These are phyloP conservation scores for Drosophila flavopinicola DNA, from an alignment of 2,888 invertebrate genomes.

Conservation along the genomic window DNA sequence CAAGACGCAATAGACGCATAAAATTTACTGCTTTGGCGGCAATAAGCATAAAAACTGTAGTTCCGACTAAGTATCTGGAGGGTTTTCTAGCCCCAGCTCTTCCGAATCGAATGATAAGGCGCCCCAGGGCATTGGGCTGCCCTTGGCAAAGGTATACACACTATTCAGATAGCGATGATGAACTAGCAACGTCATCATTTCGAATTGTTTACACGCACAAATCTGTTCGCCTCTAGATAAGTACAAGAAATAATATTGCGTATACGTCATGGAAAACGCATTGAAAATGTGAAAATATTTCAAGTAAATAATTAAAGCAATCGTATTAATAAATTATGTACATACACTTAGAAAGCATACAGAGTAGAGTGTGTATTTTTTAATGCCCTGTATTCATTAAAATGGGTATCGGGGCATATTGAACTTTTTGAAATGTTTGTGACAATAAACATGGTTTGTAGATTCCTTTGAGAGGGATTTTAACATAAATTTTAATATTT, in stretches of 20 bases:
- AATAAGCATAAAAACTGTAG: constrained; percentile 64
- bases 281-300: constrained; percentile 60
- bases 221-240: constrained; percentile 21
- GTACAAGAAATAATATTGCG: constrained; percentile 31
- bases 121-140: constrained; percentile 2
- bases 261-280: constrained; percentile 65
- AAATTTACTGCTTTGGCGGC: constrained; percentile 61
- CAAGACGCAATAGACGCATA: constrained; percentile 54
- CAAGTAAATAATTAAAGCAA: constrained; percentile 62
- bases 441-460: not conserved
- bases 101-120: constrained; percentile 34
- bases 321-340: constrained; percentile 52
- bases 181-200: constrained; percentile 33
- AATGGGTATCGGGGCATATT: not conserved
- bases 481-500: not conserved
- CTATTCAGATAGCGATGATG: constrained; percentile 12
- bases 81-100: constrained; percentile 2
- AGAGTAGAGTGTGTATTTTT: constrained; percentile 3
- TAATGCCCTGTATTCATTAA: not conserved
- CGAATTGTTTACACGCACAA: constrained; percentile 40
- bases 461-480: no score
- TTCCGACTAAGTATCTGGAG: constrained; percentile 28
- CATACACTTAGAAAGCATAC: constrained; percentile 19
- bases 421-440: not conserved
- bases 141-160: constrained; percentile 12